phyloP scores from a whole-genome alignment of 2,888 invertebrate genomes.

The Oligia strigilis region DNA sequence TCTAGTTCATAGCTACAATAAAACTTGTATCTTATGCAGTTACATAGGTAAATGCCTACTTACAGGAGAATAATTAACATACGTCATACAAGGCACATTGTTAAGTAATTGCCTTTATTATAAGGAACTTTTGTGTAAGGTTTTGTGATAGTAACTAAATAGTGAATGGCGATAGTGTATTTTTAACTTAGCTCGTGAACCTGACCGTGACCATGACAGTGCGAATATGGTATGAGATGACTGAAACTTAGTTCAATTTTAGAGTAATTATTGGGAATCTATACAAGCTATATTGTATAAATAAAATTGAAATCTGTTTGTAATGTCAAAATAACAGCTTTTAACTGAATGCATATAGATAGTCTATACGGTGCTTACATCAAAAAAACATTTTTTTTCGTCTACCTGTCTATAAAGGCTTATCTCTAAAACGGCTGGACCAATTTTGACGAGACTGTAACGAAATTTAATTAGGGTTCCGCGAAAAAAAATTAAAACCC shows the following conservation, averaged over 20 bases:
- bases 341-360: background rate
- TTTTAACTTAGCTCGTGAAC: conserved; percentile 44
- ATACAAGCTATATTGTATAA: background rate
- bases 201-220: conserved; percentile 51
- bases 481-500: no score
- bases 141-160: conserved; percentile 52
- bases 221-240: background rate
- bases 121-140: conserved; percentile 46
- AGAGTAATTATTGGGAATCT: background rate
- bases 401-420: background rate
- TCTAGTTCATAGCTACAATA: background rate
- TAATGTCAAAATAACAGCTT: no score
- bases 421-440: background rate
- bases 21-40: background rate
- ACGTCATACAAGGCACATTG: conserved; percentile 9
- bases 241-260: background rate
- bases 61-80: background rate
- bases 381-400: background rate
- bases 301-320: background rate
- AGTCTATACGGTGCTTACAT: background rate
- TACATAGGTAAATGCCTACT: background rate
- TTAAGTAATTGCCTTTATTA: conserved; percentile 27
- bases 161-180: conserved; percentile 62
- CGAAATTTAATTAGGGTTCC: background rate
- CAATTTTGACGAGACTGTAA: background rate